Conservation (phyloP, 2,113 vertebrate species). For the Engraulis encrasicolus region DNA sequence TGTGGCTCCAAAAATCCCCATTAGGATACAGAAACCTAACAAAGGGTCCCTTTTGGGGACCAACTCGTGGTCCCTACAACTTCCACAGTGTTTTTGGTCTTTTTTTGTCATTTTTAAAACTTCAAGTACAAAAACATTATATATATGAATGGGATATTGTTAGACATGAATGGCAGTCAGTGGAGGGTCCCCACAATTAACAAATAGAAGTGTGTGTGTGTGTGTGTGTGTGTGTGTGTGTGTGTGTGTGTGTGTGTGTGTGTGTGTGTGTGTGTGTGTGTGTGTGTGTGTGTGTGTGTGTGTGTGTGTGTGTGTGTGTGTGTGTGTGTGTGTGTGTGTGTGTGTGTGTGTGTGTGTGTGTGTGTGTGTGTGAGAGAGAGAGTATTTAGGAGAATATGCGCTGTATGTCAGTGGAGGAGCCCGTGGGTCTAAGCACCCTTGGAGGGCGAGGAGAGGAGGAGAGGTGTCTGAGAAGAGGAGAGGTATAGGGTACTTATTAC, state of each 20-base stretch:
- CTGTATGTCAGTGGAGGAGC: not conserved
- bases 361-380: slow-evolving; percentile 16
- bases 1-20: too few relatives aligned
- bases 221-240: not conserved
- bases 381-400: not conserved
- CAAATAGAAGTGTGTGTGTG: too few relatives aligned
- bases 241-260: slow-evolving; percentile 2
- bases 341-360: not conserved
- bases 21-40: too few relatives aligned
- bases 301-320: slow-evolving; percentile 38
- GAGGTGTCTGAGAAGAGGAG: not conserved
- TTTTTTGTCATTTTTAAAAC: too few relatives aligned
- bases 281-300: slow-evolving; percentile 42
- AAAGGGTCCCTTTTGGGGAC: too few relatives aligned
- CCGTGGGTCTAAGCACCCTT: not conserved
- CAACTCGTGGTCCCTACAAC: too few relatives aligned
- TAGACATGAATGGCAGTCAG: too few relatives aligned
- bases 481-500: not conserved
- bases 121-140: too few relatives aligned
- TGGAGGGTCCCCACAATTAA: too few relatives aligned
- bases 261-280: slow-evolving; percentile 41
- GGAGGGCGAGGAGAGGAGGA: not conserved
- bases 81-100: too few relatives aligned
- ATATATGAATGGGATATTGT: too few relatives aligned
- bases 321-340: slow-evolving; percentile 36